phyloP scores from a whole-genome alignment of 2,797 vertebrate genomes.

The Astyanax mexicanus region DNA sequence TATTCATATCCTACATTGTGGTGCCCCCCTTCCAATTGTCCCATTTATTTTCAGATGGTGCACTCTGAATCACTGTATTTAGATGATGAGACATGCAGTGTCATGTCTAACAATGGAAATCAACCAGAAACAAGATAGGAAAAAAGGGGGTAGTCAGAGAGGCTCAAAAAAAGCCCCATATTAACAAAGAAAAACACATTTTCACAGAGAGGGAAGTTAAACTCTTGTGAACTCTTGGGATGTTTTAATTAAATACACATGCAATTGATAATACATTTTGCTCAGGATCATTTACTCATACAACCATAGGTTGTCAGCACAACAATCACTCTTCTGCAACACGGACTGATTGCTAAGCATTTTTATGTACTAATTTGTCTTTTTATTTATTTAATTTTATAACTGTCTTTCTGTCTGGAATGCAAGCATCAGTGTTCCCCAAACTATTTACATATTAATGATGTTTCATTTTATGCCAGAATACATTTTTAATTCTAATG shows the following conservation, averaged over 20 bases:
- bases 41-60: constrained; percentile 39
- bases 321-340: background rate
- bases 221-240: background rate
- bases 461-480: background rate
- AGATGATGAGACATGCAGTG: constrained; percentile 45
- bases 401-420: background rate
- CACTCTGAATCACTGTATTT: constrained; percentile 41
- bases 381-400: background rate
- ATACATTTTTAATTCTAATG: background rate
- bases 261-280: background rate
- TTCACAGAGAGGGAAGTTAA: background rate
- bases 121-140: constrained; percentile 25
- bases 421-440: background rate
- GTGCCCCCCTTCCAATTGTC: background rate
- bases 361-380: background rate
- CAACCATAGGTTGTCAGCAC: background rate
- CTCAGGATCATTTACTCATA: background rate
- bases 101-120: constrained; percentile 42
- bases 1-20: constrained; percentile 38
- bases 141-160: constrained; percentile 21
- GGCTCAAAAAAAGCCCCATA: background rate
- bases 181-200: constrained; percentile 6
- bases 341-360: background rate
- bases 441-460: background rate
- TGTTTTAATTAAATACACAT: background rate